Conservation (phyloP, 2,888 invertebrate genomes). For the Pachycephus smyrnensis region DNA sequence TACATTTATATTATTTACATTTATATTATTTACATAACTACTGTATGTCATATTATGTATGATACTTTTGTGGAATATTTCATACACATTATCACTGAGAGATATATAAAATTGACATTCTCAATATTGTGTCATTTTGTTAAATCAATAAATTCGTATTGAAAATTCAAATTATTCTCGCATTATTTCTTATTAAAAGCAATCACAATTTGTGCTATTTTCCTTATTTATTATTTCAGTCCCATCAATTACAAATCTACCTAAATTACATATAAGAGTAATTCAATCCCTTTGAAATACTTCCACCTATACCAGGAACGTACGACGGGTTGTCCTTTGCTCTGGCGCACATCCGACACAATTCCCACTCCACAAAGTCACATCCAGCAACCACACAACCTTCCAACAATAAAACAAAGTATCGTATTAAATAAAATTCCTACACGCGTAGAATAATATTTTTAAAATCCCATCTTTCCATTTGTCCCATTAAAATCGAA, state of each 20-base stretch:
- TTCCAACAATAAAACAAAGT: neutral
- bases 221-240: neutral
- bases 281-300: neutral
- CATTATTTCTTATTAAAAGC: neutral
- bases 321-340: neutral
- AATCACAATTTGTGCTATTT: neutral
- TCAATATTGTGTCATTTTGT: neutral
- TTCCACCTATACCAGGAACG: neutral
- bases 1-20: neutral
- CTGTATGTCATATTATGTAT: neutral
- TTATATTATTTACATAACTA: neutral
- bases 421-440: neutral
- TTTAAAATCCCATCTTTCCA: neutral
- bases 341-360: neutral
- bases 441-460: neutral
- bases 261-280: neutral
- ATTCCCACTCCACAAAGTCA: no score
- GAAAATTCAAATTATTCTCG: neutral
- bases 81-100: neutral
- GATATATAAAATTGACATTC: neutral
- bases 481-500: neutral
- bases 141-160: neutral
- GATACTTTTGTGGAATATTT: neutral
- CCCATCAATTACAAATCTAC: neutral
- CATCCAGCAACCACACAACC: neutral